These are phyloP conservation scores for Takifugu flavidus DNA, from an alignment of 2,113 vertebrate genomes.

Conservation along the genomic window DNA sequence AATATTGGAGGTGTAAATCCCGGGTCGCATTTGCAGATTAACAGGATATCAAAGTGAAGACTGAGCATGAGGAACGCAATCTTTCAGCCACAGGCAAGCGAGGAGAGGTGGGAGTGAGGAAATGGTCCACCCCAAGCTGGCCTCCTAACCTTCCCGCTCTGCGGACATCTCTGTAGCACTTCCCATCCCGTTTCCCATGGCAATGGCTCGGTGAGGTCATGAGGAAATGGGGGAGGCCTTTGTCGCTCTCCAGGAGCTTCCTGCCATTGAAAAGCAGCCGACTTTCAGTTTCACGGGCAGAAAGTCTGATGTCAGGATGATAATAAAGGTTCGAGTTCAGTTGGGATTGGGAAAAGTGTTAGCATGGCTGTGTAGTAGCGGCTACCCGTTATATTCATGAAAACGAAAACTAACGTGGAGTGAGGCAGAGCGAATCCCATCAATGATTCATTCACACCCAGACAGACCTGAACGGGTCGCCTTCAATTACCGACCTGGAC, in stretches of 20 bases:
- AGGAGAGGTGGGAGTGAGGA: conserved; percentile 33
- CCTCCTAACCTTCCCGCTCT: conserved; percentile 22
- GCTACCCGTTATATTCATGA: conserved; percentile 17
- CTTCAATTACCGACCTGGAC: conserved; percentile 58
- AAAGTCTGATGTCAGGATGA: conserved; percentile 2
- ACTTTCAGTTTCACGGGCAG: conserved; percentile 22
- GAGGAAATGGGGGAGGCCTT: conserved; percentile 33
- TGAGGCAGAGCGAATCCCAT: conserved; percentile 23
- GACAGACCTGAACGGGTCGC: conserved; percentile 37
- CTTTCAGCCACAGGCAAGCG: conserved; percentile 1
- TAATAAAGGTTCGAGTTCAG: neutral
- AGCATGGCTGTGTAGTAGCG: no score
- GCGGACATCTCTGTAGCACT: conserved; percentile 27
- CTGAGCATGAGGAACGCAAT: neutral
- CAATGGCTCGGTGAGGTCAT: conserved; percentile 40
- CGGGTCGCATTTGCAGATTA: conserved; percentile 3
- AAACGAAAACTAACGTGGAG: conserved; percentile 14
- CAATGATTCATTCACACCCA: conserved; percentile 64
- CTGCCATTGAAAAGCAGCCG: conserved; percentile 39
- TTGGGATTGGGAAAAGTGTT: no score
- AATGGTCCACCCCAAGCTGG: conserved; percentile 34
- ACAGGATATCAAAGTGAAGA: conserved; percentile 1
- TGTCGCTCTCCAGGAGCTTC: conserved; percentile 38
- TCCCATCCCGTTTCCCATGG: conserved; percentile 53
- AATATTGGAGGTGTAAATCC: conserved; percentile 17